Evolutionary conservation across 2,797 vertebrate genomes (phyloP).

Genomic region (Sciaenops ocellatus): DNA sequence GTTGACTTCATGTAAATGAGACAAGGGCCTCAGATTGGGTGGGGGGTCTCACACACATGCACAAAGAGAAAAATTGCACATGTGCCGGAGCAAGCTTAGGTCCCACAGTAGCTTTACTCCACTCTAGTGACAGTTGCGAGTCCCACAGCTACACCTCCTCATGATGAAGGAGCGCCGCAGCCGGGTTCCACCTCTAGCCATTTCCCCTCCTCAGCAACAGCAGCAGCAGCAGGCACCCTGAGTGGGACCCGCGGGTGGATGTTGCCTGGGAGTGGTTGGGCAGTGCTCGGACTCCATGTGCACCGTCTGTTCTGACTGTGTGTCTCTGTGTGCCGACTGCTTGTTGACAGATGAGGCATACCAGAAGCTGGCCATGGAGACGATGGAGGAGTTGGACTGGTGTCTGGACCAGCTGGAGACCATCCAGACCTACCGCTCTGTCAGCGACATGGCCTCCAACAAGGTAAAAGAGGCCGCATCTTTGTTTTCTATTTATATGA

Average conservation of each 20-base stretch:
- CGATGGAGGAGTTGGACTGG: slow-evolving; percentile 98
- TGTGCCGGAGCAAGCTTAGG: slow-evolving; percentile 36
- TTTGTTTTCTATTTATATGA: neutral
- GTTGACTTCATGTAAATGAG: slow-evolving; percentile 71
- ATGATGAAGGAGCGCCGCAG: slow-evolving; percentile 89
- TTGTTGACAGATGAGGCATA: slow-evolving; percentile 96
- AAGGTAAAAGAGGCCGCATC: slow-evolving; percentile 87
- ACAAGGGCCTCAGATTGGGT: slow-evolving; percentile 20
- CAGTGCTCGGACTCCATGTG: slow-evolving; percentile 49
- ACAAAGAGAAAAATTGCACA: slow-evolving; percentile 16
- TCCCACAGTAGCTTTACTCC: slow-evolving; percentile 22
- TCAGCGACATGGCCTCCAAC: slow-evolving; percentile 99
- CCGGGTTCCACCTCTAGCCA: slow-evolving; percentile 38
- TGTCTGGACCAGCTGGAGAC: slow-evolving; percentile 98
- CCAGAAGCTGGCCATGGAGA: slow-evolving; percentile 98
- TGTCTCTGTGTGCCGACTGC: slow-evolving; percentile 87
- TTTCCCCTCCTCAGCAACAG: slow-evolving; percentile 72
- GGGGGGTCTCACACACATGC: neutral
- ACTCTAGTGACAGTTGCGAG: slow-evolving; percentile 47
- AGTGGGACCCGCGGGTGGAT: slow-evolving; percentile 38
- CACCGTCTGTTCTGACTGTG: slow-evolving; percentile 70
- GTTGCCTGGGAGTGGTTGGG: slow-evolving; percentile 42
- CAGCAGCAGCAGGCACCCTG: slow-evolving; percentile 57
- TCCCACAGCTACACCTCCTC: slow-evolving; percentile 61
- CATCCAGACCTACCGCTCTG: slow-evolving; percentile 97